These are phyloP conservation scores for Agonum fuliginosum DNA, from an alignment of 2,888 invertebrate genomes.

Conservation along the genomic window DNA sequence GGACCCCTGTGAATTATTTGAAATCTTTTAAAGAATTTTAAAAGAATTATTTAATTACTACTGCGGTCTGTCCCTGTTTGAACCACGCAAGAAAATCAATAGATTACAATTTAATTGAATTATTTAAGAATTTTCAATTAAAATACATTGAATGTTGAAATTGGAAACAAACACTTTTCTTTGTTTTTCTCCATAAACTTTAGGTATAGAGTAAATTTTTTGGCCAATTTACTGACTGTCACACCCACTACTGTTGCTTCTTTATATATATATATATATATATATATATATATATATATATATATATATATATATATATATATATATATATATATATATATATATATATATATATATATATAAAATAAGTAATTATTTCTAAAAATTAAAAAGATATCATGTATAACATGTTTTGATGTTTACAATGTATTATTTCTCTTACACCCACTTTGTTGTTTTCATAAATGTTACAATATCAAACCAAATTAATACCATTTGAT, in stretches of 20 bases:
- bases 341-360: too few relatives aligned
- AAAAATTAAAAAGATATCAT: too few relatives aligned
- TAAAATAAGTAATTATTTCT: too few relatives aligned
- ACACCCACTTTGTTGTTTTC: neutral
- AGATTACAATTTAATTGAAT: constrained; percentile 25
- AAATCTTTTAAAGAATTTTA: constrained; percentile 41
- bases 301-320: too few relatives aligned
- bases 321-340: too few relatives aligned
- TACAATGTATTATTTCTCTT: too few relatives aligned
- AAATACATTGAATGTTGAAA: neutral
- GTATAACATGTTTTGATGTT: too few relatives aligned
- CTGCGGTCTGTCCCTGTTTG: constrained; percentile 14
- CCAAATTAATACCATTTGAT: constrained; percentile 26
- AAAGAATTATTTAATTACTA: constrained; percentile 47
- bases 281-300: too few relatives aligned
- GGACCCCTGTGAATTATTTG: constrained; percentile 6
- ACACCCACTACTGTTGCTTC: too few relatives aligned
- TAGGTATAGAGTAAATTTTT: too few relatives aligned
- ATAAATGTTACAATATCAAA: neutral
- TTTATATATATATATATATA: too few relatives aligned
- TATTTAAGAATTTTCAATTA: neutral
- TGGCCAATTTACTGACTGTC: too few relatives aligned
- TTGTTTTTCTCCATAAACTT: neutral
- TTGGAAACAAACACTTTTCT: neutral
- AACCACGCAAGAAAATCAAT: constrained; percentile 41